Evolutionary conservation across 2,888 invertebrate species (phyloP).

Genomic region (Theristus sp.): DNA sequence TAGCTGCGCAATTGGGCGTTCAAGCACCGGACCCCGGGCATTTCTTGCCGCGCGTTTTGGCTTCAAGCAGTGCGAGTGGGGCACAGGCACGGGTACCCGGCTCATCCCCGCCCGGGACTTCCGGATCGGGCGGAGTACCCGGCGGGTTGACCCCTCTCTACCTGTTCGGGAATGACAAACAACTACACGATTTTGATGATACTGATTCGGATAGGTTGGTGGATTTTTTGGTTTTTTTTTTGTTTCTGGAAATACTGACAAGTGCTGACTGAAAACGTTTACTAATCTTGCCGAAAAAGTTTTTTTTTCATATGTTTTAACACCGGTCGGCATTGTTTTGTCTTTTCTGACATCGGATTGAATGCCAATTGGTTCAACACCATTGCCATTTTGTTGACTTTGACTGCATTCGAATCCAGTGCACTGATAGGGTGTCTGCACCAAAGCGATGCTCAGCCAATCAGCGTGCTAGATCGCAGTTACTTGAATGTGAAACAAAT

Average conservation of each 20-base stretch:
- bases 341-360: no score
- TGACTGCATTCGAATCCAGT: no score
- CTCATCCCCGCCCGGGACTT: not conserved
- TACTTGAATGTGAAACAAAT: no score
- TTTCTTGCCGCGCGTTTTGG: constrained; percentile 9
- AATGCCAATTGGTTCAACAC: no score
- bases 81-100: not conserved
- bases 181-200: not conserved
- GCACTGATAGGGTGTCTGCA: not conserved
- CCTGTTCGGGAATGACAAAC: constrained; percentile 4
- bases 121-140: not conserved
- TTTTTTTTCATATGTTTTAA: no score
- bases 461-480: no score
- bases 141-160: not conserved
- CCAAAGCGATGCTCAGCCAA: no score
- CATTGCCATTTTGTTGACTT: no score
- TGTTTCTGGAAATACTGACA: not conserved
- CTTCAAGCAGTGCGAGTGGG: not conserved
- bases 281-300: not conserved
- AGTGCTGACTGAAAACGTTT: not conserved
- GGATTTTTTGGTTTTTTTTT: not conserved
- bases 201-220: not conserved
- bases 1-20: constrained; percentile 39
- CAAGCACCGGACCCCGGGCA: constrained; percentile 27
- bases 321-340: no score